Base-by-base conservation (phyloP, 2,113 vertebrate species). In the Phrynocephalus versicolor region DNA sequence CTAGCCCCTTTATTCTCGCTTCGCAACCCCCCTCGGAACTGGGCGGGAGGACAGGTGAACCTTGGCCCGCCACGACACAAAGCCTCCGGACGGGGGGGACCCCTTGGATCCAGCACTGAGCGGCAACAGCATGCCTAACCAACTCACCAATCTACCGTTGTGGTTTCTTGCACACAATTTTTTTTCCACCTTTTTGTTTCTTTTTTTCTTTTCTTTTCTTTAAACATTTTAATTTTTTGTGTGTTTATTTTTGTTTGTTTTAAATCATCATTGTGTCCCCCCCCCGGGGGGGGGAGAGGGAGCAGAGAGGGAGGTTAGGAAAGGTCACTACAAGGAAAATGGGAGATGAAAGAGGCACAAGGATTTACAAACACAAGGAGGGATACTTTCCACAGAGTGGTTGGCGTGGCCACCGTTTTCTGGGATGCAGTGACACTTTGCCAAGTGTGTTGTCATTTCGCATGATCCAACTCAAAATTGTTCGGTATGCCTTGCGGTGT, bases 311-410 rank as follows among this genome's bases (percentile, higher is more conserved):
- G 45, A 87, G 75, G 74, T 83, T 90, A 60, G 88, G 91, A 90
- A 90, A 89, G 88, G 79, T 87, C 84, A 85, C 30, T 10, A 74
- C 82, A 82, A 92, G 86, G 86, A 93, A 90, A 88, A 80, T 2
- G 2, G 87, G 76, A 64, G 2, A 71, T 39, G 85, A 75, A 2
- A 15, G 81, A 12, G 2, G 88, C 3, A 8, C 55, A 86, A 78
- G 65, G 71, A 93, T 92, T 93, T 92, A 93, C 93, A 94, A 75
- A 89, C 89, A 73, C 6, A 37, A 58, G 0, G n/a, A 37, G 62
- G 57, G 41, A 25, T 64, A 91, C 85, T 19, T n/a, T 3, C 72
- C 10, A 0, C 0, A n/a, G n/a, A n/a, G 77, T 14, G 37, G 77
- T 10, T 45, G n/a, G 60, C 77, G 27, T 1, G 12, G 65, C 87